A percentile compares a stretch with the other conserved stretches of the same genome.
Conservation (phyloP, 1,140 invertebrate species). For the Dendroctonus valens region DNA sequence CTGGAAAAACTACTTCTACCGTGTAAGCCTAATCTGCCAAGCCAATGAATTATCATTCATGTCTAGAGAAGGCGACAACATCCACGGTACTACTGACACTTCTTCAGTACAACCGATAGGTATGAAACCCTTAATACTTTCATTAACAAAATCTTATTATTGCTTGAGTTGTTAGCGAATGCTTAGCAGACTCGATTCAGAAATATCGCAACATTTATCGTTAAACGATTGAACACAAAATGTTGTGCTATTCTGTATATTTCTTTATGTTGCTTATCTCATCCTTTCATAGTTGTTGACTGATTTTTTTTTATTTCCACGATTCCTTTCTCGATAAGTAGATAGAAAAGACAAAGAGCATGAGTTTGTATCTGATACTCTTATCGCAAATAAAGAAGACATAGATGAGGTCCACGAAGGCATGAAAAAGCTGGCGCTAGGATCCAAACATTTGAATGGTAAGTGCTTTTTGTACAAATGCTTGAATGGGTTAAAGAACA, state of each 20-base stretch:
- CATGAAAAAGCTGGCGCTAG: slow-evolving; percentile 61
- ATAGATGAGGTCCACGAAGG: slow-evolving; percentile 67
- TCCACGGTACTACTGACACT: slow-evolving; percentile 45
- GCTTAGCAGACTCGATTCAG: too few species aligned
- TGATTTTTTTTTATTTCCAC: too few species aligned
- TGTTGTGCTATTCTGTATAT: too few species aligned
- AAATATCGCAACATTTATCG: too few species aligned
- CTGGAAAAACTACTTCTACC: slow-evolving; percentile 99
- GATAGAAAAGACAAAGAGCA: slow-evolving; percentile 43
- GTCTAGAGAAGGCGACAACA: slow-evolving; percentile 55
- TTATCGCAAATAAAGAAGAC: slow-evolving; percentile 61
- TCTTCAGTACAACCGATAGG: slow-evolving; percentile 51
- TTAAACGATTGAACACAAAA: too few species aligned
- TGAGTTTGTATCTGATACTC: slow-evolving; percentile 70
- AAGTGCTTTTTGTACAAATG: slow-evolving; percentile 39
- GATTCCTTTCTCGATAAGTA: slow-evolving; percentile 29
- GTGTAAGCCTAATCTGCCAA: slow-evolving; percentile 96
- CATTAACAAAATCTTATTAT: too few species aligned
- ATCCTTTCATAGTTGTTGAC: too few species aligned
- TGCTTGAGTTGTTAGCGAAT: too few species aligned
- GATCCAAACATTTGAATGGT: slow-evolving; percentile 46
- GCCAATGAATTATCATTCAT: slow-evolving; percentile 82
- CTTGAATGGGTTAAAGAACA: too few species aligned
- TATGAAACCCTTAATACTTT: slow-evolving; percentile 38
- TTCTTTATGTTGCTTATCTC: too few species aligned